These are phyloP conservation scores for Drosophila incognita DNA, from an alignment of 2,888 invertebrate genomes.

Conservation along the genomic window DNA sequence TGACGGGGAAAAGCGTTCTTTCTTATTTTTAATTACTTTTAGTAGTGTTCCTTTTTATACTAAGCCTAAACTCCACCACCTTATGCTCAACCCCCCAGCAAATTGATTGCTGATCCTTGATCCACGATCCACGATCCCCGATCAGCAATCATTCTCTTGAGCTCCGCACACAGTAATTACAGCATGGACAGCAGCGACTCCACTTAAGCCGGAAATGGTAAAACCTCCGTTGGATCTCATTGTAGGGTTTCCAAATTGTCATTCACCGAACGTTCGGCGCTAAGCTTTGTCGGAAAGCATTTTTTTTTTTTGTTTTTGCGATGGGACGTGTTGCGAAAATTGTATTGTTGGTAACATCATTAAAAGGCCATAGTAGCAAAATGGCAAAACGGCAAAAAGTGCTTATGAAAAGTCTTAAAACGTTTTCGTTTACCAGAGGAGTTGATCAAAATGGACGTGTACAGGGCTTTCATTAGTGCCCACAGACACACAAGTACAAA, in stretches of 20 bases:
- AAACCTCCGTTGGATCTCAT: constrained; percentile 30
- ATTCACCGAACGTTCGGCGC: constrained; percentile 45
- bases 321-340: constrained; percentile 36
- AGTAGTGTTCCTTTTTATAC: not conserved
- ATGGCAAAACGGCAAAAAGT: constrained; percentile 27
- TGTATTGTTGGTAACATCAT: constrained; percentile 44
- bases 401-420: constrained; percentile 79
- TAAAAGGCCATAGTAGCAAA: constrained; percentile 49
- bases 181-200: constrained; percentile 12
- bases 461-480: constrained; percentile 52
- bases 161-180: constrained; percentile 35
- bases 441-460: constrained; percentile 63
- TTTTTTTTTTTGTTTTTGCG: constrained; percentile 6
- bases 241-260: constrained; percentile 48
- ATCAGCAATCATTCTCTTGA: not conserved
- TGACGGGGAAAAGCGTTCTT: not conserved
- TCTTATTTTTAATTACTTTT: not conserved
- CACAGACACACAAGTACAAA: not conserved
- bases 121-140: not conserved
- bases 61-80: not conserved
- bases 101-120: constrained; percentile 2
- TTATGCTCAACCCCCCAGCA: constrained; percentile 13
- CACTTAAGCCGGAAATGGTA: constrained; percentile 58
- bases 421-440: constrained; percentile 82
- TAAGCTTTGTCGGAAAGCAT: constrained; percentile 58